Base-by-base conservation (phyloP, 2,797 vertebrate species). In the Cynopterus sphinx region DNA sequence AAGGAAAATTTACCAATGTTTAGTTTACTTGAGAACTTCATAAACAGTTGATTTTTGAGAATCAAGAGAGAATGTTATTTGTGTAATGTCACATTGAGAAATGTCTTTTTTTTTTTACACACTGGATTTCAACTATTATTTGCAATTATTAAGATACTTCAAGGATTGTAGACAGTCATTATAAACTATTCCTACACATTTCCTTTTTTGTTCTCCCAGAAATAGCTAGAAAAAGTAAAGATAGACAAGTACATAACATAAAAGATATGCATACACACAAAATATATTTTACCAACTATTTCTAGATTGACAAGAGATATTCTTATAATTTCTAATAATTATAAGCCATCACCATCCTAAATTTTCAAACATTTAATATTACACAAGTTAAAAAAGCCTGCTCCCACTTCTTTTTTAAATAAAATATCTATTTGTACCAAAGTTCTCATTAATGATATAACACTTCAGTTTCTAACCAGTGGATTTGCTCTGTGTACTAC, bases 401-500 rank as follows among this genome's bases (percentile, higher is more conserved):
- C 36, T 36, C 21, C 24, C 2, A 31, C 9, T 53, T 82, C 59
- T 68, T 28, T 59, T 21, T 10, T 63, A 73, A 92, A 77, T 77
- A 41, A 96, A 95, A 31, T 89, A 88, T 73, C 49, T 93, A 22
- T 85, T 74, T 94, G 16, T 82, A 73, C 63, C 81, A 65, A 96
- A 88, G 39, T 7, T 28, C 71, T 97, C 41, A 3, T 78, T 93
- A 87, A 84, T 46, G 26, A 67, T 82, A 26, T 15, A 90, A 46
- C 36, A 94, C 43, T 93, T 88, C 8, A 93, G 33, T 36, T 91
- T 93, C 55, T 65, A 87, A 39, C 39, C 24, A 89, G 43, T 81
- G 7, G 51, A 89, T 90, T 55, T 46, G 12, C 46, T 90, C 84
- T 84, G 55, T 92, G 70, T 86, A 53, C 74, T 84, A 88, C 39